Conservation (phyloP, 2,888 invertebrate species). For the Calephelis perditalis region DNA sequence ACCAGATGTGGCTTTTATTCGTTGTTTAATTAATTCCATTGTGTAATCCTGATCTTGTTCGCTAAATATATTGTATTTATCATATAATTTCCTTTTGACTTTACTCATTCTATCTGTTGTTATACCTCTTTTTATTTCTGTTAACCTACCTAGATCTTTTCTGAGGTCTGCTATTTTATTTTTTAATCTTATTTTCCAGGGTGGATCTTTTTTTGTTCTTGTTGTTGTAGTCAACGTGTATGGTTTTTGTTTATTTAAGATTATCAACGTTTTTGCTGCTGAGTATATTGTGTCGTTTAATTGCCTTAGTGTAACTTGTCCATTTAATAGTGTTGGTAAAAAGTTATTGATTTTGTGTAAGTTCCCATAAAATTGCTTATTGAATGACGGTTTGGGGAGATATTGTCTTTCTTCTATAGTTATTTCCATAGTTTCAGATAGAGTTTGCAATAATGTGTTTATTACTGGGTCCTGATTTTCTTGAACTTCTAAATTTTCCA, state of each 20-base stretch:
- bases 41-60: neutral
- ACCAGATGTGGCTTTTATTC: neutral
- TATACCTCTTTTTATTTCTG: neutral
- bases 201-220: neutral
- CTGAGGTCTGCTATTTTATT: neutral
- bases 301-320: neutral
- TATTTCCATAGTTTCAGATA: neutral
- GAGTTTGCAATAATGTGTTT: neutral
- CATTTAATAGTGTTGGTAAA: neutral
- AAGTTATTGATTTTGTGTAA: neutral
- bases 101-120: neutral
- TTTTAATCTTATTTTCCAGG: neutral
- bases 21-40: neutral
- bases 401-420: neutral
- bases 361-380: neutral
- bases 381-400: neutral
- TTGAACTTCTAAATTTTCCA: neutral
- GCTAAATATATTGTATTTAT: neutral
- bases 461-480: neutral
- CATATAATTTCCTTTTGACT: neutral
- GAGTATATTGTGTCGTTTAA: constrained; percentile 12
- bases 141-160: neutral
- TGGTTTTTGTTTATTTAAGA: constrained; percentile 5
- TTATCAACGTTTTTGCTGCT: constrained; percentile 14
- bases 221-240: neutral